Evolutionary conservation across 2,797 vertebrate genomes (phyloP), one percentile per base, ranked within the genome.

Genomic region (Epinephelus malabaricus): DNA sequence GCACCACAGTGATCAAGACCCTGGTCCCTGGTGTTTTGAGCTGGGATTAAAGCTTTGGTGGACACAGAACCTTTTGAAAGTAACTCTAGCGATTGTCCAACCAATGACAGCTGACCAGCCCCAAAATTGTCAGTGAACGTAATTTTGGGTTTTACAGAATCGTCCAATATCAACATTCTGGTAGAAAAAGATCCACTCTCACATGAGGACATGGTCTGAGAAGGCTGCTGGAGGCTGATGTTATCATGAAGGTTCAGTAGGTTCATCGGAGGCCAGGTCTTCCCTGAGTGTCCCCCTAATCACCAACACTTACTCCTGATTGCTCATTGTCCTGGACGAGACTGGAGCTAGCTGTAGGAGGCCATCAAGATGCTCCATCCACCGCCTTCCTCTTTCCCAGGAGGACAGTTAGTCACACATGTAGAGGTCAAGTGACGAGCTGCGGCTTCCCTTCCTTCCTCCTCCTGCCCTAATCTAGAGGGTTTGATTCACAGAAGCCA

Each of bases 281-380:
- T 34, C 79, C 67, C 76, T 83, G 82, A 93, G 88, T 81, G 83
- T 81, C 85, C 75, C 77, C 12, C 84, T 91, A 90, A 91, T 93
- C 88, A 92, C 79, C 69, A 21, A 77, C 88, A 85, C 87, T 93
- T 89, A 75, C 81, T 66, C 55, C 78, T 94, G 90, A 92, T 92
- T 93, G 88, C 85, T 81, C 83, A 91, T 94, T 95, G 93, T 95
- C 88, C 84, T 12, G 80, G 75, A 46, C 5, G 43, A 79, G 79
- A 70, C 76, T 43, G 59, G 27, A 77, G 85, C 85, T 60, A 72
- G 78, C 74, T 89, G 73, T 76, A 84, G 87, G 86, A 86, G 84
- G 84, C 78, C 82, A 88, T 91, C 91, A 81, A 82, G 76, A 82
- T n/a, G 76, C 70, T 81, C 58, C 19, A 76, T 78, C 78, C 74